These are phyloP conservation scores for Brachionus sp. DNA, from an alignment of 1,140 invertebrate species.

Conservation along the genomic window DNA sequence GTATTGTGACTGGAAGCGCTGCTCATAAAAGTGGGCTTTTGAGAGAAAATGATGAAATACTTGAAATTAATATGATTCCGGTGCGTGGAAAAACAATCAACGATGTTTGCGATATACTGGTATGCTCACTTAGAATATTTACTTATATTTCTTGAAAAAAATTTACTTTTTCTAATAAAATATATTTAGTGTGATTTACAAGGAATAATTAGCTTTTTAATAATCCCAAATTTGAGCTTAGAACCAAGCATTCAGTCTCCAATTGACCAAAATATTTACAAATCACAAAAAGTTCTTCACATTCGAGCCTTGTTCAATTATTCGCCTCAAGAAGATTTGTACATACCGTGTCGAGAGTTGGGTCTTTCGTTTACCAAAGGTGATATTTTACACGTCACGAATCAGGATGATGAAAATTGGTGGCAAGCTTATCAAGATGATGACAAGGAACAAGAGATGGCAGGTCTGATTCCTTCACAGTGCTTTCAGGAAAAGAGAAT, in stretches of 20 bases:
- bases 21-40: conserved; percentile 84
- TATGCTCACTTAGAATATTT: neutral
- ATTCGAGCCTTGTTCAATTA: conserved; percentile 94
- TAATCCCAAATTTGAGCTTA: conserved; percentile 66
- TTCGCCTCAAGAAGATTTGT: conserved; percentile 93
- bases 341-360: conserved; percentile 92
- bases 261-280: neutral
- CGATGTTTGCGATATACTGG: conserved; percentile 89
- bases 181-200: conserved; percentile 71
- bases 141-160: neutral
- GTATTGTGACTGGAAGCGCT: conserved; percentile 88
- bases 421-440: conserved; percentile 65
- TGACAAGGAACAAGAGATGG: conserved; percentile 61
- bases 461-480: conserved; percentile 89
- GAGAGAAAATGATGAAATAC: conserved; percentile 91
- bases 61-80: conserved; percentile 91
- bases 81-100: conserved; percentile 94
- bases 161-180: neutral
- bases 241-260: neutral
- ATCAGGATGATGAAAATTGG: conserved; percentile 67
- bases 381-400: conserved; percentile 92
- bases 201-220: conserved; percentile 86
- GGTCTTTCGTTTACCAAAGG: conserved; percentile 87
- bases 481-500: conserved; percentile 84
- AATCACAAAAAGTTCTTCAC: conserved; percentile 62